phyloP scores from a whole-genome alignment of 2,113 vertebrate species.

The Lepus timidus region DNA sequence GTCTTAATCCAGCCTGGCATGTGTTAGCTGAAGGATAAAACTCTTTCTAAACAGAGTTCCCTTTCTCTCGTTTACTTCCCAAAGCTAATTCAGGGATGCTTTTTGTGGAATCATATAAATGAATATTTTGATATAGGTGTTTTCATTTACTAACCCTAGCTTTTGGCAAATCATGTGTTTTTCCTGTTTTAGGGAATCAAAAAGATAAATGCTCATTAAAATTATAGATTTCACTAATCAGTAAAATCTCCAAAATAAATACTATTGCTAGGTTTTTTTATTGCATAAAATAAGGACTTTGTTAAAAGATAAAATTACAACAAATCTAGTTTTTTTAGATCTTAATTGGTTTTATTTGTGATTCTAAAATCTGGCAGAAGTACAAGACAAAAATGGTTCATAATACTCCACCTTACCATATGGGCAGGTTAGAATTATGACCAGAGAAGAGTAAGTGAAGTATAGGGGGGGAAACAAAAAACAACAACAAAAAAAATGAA shows the following conservation, averaged over 20 bases:
- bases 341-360: no score
- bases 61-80: not conserved
- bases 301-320: no score
- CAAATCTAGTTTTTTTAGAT: no score
- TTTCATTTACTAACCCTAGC: not conserved
- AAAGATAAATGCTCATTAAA: not conserved
- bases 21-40: not conserved
- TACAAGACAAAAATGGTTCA: no score
- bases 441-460: no score
- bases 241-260: conserved; percentile 29
- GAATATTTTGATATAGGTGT: not conserved
- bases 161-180: conserved; percentile 14
- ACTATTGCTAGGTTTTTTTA: not conserved
- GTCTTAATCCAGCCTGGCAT: not conserved
- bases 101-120: conserved; percentile 21
- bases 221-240: not conserved
- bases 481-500: no score
- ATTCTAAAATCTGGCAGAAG: no score
- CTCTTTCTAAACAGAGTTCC: not conserved
- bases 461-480: no score
- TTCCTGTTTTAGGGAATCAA: not conserved
- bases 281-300: not conserved
- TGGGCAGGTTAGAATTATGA: no score
- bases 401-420: no score
- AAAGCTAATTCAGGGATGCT: not conserved